Base-by-base conservation (phyloP, 2,888 invertebrate genomes). In the Halictus ligatus region DNA sequence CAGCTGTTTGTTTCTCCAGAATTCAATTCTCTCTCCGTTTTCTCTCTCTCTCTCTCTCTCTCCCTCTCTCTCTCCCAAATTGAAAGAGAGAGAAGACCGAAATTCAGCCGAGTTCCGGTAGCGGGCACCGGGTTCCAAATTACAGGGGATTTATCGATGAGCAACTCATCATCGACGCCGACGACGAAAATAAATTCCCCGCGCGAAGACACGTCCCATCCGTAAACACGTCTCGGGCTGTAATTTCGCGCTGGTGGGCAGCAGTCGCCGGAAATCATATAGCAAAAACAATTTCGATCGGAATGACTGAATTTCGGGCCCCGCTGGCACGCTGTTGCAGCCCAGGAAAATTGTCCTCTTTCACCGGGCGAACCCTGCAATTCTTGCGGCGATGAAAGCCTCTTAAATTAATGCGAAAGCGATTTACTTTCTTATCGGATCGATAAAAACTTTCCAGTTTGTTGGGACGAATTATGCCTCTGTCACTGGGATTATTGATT, bases 1-100 rank as follows among this genome's bases (percentile, higher is more conserved):
- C 89, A 87, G 84, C 87, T 90, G 92, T 92, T 92, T 92, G 92
- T 91, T 90, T 87, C 90, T 89, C 75, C 82, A 90, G 90, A 69
- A 93, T 94, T 94, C 94, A 94, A 94, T 94, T 94, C 93, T 91
- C 89, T 93, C 92, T 90, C 90, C 2, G 35, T 2, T 35, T 2
- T 35, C 35, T 35, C 35, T 35, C 35, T 35, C 35, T 35, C 35
- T 35, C 35, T 35, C 35, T 35, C 35, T 35, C 35, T 35, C 35
- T 35, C 35, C 4, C 35, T 35, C 35, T 35, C 35, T 92, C 91
- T 90, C 89, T 93, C 92, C 89, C 90, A 90, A 91, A 92, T 93
- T 93, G 93, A 64, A 88, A 58, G 58, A n/a, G 58, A 12, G 90
- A 90, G 92, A 92, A 21, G 92, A 80, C 89, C 92, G 88, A 89